Evolutionary conservation across 1,140 invertebrate species (phyloP).

Genomic region (Zophobas atratus): DNA sequence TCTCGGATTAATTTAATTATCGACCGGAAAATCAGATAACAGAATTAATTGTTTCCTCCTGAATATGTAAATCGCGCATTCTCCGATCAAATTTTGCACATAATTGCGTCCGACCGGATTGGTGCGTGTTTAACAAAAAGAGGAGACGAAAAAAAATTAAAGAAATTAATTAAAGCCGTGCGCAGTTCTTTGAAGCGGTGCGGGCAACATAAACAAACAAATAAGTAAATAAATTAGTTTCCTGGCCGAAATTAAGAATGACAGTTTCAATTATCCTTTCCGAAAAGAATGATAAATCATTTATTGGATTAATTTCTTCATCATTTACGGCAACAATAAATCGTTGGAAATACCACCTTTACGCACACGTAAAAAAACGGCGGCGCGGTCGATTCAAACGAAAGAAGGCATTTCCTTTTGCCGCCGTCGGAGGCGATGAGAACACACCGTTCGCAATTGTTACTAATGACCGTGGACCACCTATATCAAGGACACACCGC

Average conservation of each 20-base stretch:
- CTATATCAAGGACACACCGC: conserved; percentile 30
- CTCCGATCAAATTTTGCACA: neutral
- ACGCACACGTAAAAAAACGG: neutral
- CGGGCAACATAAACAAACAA: neutral
- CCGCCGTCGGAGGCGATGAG: conserved; percentile 7
- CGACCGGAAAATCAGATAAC: neutral
- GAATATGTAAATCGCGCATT: neutral
- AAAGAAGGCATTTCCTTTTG: conserved; percentile 11
- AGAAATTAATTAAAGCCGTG: neutral
- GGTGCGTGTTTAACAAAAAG: neutral
- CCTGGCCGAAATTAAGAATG: conserved; percentile 6
- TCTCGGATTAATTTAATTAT: neutral
- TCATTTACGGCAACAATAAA: conserved; percentile 6
- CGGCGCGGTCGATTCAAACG: neutral
- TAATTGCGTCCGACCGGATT: neutral
- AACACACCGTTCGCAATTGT: conserved; percentile 4
- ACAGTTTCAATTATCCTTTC: conserved; percentile 29
- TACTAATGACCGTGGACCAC: conserved; percentile 24
- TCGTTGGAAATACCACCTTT: conserved; percentile 11
- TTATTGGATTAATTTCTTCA: conserved; percentile 24
- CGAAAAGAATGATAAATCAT: conserved; percentile 26
- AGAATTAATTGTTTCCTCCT: neutral
- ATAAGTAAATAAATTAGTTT: conserved; percentile 26
- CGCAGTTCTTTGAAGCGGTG: conserved; percentile 2
- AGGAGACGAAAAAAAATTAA: neutral